Conservation (phyloP, 2,113 vertebrate genomes). For the Nannospalax galili region DNA sequence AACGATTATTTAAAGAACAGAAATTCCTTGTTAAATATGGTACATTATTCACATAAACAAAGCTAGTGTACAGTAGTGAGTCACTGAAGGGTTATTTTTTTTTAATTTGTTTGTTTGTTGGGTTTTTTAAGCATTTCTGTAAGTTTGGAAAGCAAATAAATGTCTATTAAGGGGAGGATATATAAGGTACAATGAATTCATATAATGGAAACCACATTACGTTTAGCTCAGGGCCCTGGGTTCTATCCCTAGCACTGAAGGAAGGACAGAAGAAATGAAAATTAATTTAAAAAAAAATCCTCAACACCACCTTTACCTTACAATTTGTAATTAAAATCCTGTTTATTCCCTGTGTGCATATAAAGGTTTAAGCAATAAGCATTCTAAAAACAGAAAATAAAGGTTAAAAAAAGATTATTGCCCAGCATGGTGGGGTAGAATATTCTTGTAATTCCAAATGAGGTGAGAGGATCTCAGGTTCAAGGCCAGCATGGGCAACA, state of each 20-base stretch:
- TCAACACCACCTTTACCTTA: conserved; percentile 22
- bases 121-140: background rate
- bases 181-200: conserved; percentile 12
- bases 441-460: background rate
- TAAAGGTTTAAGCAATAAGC: conserved; percentile 53
- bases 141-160: conserved; percentile 36
- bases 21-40: conserved; percentile 57
- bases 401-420: background rate
- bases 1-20: conserved; percentile 62
- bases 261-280: background rate
- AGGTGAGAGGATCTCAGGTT: background rate
- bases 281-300: conserved; percentile 4
- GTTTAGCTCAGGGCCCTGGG: background rate
- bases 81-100: too few relatives aligned
- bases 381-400: conserved; percentile 10
- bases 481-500: background rate
- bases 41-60: conserved; percentile 36
- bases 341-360: background rate
- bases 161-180: background rate
- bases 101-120: too few relatives aligned
- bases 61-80: conserved; percentile 9
- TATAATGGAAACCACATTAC: background rate
- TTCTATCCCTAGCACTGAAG: background rate
- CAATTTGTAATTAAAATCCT: conserved; percentile 32
- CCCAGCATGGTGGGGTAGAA: too few relatives aligned